phyloP scores from a whole-genome alignment of 2,797 vertebrate species.

The Hirundo rustica region DNA sequence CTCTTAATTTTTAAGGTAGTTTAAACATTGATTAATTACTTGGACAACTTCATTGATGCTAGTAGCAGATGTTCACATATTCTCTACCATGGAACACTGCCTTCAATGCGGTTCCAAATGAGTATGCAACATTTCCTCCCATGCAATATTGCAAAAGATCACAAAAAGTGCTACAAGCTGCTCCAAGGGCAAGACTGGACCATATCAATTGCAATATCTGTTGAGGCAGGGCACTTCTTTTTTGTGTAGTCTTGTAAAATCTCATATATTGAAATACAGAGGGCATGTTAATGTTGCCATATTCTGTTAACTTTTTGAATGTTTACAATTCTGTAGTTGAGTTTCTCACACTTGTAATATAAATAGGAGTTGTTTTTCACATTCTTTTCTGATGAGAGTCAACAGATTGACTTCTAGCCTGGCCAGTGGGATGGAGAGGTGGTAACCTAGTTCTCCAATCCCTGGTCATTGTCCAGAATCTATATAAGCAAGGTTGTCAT shows the following conservation, averaged over 20 bases:
- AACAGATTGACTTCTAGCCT: no score
- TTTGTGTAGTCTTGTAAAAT: background rate
- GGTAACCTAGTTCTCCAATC: no score
- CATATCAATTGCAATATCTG: background rate
- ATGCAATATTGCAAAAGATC: background rate
- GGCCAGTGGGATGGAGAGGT: no score
- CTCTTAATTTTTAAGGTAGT: background rate
- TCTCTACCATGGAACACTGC: background rate
- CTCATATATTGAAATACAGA: background rate
- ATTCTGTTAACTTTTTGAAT: no score
- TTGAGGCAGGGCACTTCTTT: background rate
- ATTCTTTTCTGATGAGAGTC: no score
- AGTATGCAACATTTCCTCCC: background rate
- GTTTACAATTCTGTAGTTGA: no score
- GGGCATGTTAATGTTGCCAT: no score
- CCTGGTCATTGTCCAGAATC: no score
- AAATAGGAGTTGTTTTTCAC: no score
- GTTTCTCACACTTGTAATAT: no score
- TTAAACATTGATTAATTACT: background rate
- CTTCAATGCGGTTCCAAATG: background rate
- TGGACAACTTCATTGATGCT: background rate
- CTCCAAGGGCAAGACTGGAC: background rate
- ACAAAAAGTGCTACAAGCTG: background rate
- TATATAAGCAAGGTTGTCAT: no score
- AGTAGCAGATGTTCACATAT: background rate